Base-by-base conservation (phyloP, 2,888 invertebrate genomes). In the Leucophora obtusa region DNA sequence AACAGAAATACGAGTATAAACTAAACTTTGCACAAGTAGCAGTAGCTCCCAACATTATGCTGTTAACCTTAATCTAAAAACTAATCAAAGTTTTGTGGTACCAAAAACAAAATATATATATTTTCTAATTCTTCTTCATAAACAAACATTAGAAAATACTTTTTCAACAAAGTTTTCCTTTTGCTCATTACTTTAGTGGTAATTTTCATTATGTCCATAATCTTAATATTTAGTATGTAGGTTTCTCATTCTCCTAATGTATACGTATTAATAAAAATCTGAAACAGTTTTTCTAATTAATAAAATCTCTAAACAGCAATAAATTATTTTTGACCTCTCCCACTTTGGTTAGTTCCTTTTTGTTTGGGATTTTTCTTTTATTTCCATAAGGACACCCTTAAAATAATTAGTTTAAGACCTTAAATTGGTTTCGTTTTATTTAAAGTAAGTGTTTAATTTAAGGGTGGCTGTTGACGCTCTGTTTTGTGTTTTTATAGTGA, bases 221-320 rank as follows among this genome's bases (percentile, higher is more conserved):
- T 68, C 10, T 24, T 35, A 59, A n/a, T 18, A 14, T 17, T 53
- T 54, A 18, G 10, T 33, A 4, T 21, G 4, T 4, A n/a, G 47
- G 24, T 47, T 21, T 8, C n/a, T n/a, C n/a, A 2, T 21, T 8
- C n/a, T n/a, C n/a, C 1, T 15, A 21, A 8, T n/a, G 50, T 11
- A 47, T 24, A 50, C 17, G 15, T 28, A 54, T 62, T 35, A 50
- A 47, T 47, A 47, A 62, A 28, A 73, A 73, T 73, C 65, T 81
- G 65, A 53, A 77, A 50, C 59, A 70, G 65, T 73, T 89, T 88
- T 88, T 88, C 88, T 87, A 88, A 89, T 88, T 88, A 88, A 89
- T 87, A 86, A 88, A 88, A 89, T 87, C 87, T 88, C 86, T 85
- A 85, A 88, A 85, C 84, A 86, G 84, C 85, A 85, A 89, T 88